Evolutionary conservation across 2,797 vertebrate genomes (phyloP).

Genomic region (Sebastes itinus): DNA sequence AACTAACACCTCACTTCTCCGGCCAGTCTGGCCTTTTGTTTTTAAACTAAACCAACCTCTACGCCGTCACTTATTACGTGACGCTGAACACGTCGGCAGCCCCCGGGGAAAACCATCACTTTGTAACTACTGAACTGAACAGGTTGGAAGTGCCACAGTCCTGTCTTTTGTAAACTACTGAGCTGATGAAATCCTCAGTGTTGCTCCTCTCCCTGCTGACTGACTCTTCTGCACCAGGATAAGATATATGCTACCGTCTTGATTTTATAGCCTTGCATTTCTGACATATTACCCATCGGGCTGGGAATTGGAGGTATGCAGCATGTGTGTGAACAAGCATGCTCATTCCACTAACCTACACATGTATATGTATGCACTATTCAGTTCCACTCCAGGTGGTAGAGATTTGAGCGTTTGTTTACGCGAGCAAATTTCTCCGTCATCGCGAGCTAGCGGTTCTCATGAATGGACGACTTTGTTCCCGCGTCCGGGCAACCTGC

Average conservation of each 20-base stretch:
- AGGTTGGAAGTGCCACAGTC: conserved; percentile 31
- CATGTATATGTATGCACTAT: conserved; percentile 68
- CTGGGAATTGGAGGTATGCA: conserved; percentile 74
- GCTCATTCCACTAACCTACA: conserved; percentile 52
- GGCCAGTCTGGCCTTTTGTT: conserved; percentile 32
- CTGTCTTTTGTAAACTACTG: conserved; percentile 78
- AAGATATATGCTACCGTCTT: conserved; percentile 62
- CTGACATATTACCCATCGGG: conserved; percentile 74
- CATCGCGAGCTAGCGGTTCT: conserved; percentile 18
- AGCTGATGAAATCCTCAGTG: conserved; percentile 63
- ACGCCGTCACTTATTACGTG: conserved; percentile 32
- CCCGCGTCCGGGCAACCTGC: neutral
- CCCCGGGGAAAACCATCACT: conserved; percentile 56
- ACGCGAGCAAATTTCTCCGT: conserved; percentile 16
- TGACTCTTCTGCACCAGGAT: conserved; percentile 63
- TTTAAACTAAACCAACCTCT: conserved; percentile 68
- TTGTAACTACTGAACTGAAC: conserved; percentile 76
- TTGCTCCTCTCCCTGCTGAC: conserved; percentile 40
- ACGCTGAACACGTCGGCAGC: conserved; percentile 45
- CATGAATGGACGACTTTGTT: conserved; percentile 38
- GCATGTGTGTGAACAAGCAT: conserved; percentile 61
- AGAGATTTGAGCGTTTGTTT: conserved; percentile 36
- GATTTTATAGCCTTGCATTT: conserved; percentile 74
- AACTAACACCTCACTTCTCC: conserved; percentile 70
- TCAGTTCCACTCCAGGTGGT: conserved; percentile 50